A percentile compares a stretch with the other conserved stretches of the same genome.
phyloP scores from a whole-genome alignment of 2,113 vertebrate genomes.

The Oncorhynchus nerka region DNA sequence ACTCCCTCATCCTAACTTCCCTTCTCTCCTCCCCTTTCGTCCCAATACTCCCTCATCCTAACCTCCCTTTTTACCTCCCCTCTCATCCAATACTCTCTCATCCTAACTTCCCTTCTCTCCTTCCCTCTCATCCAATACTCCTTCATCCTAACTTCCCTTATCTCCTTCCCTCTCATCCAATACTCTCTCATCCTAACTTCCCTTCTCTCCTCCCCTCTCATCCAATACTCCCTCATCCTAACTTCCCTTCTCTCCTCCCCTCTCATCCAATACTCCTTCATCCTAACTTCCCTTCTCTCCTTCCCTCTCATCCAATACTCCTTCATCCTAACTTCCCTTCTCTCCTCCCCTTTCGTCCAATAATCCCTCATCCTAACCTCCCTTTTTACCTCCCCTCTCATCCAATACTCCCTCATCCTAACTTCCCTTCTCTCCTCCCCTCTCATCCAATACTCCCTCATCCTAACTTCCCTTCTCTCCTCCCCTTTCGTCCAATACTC shows the following conservation, averaged over 20 bases:
- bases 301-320: neutral
- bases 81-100: too few species aligned
- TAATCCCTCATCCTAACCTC: too few species aligned
- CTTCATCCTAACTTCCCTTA: neutral
- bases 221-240: too few species aligned
- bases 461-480: too few species aligned
- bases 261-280: neutral
- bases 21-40: neutral
- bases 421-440: neutral
- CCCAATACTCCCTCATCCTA: neutral
- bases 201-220: too few species aligned
- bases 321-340: too few species aligned
- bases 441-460: neutral
- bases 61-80: fast-evolving
- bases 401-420: neutral
- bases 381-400: too few species aligned
- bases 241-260: too few species aligned
- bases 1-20: neutral
- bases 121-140: neutral
- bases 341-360: too few species aligned
- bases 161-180: neutral
- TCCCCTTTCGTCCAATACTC: too few species aligned
- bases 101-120: too few species aligned
- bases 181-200: too few species aligned
- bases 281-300: neutral